Base-by-base conservation (phyloP, 2,888 invertebrate genomes). In the Drosophila multiciliata region DNA sequence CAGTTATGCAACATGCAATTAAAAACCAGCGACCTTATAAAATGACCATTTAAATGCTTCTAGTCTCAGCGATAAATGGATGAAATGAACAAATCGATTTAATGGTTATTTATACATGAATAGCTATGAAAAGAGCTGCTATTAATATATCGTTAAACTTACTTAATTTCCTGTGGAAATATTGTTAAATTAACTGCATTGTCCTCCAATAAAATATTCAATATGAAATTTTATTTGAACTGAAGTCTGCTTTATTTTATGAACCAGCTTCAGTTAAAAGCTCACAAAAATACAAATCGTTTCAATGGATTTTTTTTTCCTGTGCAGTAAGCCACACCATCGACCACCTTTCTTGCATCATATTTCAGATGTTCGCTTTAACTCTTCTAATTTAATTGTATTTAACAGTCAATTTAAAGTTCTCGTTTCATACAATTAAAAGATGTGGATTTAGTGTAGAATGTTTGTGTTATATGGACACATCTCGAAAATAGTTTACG, bases 21-120 rank as follows among this genome's bases (percentile, higher is more conserved):
- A 58, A 55, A 66, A 70, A 48, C n/a, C 15, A 60, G 50, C 55
- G 75, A 55, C 35, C 45, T 17, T 35, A 35, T 26, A 36, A 45
- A 33, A 64, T 36, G 29, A 50, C 62, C 50, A 73, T 60, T 78
- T 48, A 63, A 74, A 45, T 57, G 49, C 29, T 52, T 61, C 40
- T 64, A 45, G 61, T 45, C 38, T 54, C 42, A 60, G 33, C 54
- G 32, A 23, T 55, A 70, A 71, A 57, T 54, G 54, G 4, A 23
- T n/a, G 55, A 11, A 36, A 11, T 20, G 20, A 9, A 26, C 49
- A 58, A 80, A 76, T 77, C 77, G 76, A 70, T 75, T 75, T 75
- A 60, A 60, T 42, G 36, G 33, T 48, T 52, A 20, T 29, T 45
- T 50, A 42, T 29, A 38, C 36, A 26, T 20, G 36, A 8, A 20